These are phyloP conservation scores for Phycodurus eques DNA, from an alignment of 2,113 vertebrate genomes.

Conservation along the genomic window DNA sequence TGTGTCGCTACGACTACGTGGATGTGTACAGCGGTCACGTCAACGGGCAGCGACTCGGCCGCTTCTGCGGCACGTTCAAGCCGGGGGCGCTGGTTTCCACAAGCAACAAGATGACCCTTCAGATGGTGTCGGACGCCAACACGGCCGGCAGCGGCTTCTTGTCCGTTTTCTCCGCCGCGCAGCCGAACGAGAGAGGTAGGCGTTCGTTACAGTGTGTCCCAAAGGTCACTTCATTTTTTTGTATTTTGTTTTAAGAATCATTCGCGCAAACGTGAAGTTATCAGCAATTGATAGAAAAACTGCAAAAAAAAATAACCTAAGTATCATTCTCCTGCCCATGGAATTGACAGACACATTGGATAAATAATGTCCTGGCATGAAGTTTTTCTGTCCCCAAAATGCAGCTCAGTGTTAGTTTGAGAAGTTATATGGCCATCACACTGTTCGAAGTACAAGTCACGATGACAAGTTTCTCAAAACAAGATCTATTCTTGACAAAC, in stretches of 20 bases:
- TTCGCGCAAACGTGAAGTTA: too few relatives aligned
- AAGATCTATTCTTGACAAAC: neutral
- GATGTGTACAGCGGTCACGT: constrained; percentile 88
- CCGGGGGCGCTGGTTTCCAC: constrained; percentile 90
- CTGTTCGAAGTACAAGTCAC: too few relatives aligned
- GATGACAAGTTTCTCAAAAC: neutral
- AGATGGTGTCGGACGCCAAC: constrained; percentile 96
- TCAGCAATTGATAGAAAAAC: too few relatives aligned
- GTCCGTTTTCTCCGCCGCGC: constrained; percentile 86
- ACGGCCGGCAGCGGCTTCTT: constrained; percentile 95
- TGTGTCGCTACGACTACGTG: constrained; percentile 95
- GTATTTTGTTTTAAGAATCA: too few relatives aligned
- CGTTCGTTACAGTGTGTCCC: neutral
- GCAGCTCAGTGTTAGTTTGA: neutral
- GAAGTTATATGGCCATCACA: too few relatives aligned
- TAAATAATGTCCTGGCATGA: too few relatives aligned
- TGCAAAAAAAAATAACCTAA: too few relatives aligned
- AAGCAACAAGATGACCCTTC: constrained; percentile 93
- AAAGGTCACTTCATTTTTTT: neutral
- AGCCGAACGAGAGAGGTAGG: constrained; percentile 90
- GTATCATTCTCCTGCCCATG: too few relatives aligned
- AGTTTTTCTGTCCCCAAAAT: neutral
- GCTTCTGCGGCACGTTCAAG: constrained; percentile 91
- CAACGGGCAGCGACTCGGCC: constrained; percentile 85
- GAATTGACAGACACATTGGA: too few relatives aligned